A percentile compares a stretch with the other conserved stretches of the same genome.
Conservation (phyloP, 1,140 invertebrate species). For the Drosophila baimaii region DNA sequence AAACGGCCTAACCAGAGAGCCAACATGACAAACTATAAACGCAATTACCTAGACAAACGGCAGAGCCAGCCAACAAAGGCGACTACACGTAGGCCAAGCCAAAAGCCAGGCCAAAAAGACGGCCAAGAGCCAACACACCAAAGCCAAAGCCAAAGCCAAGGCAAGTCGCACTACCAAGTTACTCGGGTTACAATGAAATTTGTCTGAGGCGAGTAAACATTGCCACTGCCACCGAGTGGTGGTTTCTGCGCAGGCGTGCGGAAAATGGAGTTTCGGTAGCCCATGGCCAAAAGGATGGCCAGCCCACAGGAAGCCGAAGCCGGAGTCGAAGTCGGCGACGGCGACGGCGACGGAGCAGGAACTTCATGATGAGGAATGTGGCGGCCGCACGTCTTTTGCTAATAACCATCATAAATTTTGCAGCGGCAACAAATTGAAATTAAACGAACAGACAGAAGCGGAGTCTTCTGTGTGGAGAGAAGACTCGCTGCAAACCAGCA, state of each 20-base stretch:
- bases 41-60: conserved; percentile 77
- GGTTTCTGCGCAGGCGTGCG: conserved; percentile 57
- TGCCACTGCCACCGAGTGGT: conserved; percentile 63
- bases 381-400: conserved; percentile 83
- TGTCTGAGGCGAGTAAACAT: conserved; percentile 81
- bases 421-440: conserved; percentile 84
- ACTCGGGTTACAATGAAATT: conserved; percentile 84
- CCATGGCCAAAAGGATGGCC: conserved; percentile 4
- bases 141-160: conserved; percentile 16
- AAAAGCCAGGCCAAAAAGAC: conserved; percentile 23
- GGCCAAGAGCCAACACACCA: conserved; percentile 10
- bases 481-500: conserved; percentile 16
- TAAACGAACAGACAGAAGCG: conserved; percentile 79
- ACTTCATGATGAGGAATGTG: conserved; percentile 72
- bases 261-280: conserved; percentile 79
- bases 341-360: too few relatives aligned
- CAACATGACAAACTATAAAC: conserved; percentile 74
- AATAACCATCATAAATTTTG: conserved; percentile 84
- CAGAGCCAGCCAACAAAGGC: conserved; percentile 63
- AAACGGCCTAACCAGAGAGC: conserved; percentile 16
- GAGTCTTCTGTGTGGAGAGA: too few relatives aligned
- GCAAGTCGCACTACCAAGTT: conserved; percentile 76
- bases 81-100: conserved; percentile 50
- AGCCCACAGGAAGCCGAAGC: conserved; percentile 57
- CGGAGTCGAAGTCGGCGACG: too few relatives aligned